Evolutionary conservation across 2,888 invertebrate genomes (phyloP), one percentile per base, ranked within the genome.

Genomic region (Eilema depressum): DNA sequence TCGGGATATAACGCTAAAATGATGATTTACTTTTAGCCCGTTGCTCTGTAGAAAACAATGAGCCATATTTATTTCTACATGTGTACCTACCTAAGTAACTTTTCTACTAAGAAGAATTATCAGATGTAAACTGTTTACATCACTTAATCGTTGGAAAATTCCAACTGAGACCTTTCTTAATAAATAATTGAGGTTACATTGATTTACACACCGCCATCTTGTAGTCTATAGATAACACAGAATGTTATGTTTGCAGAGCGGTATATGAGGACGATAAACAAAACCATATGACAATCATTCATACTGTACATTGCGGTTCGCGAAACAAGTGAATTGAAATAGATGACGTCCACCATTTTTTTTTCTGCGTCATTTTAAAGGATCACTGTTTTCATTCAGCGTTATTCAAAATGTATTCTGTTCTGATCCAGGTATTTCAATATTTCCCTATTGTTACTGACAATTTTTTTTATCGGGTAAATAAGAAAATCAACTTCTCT

Each of bases 171-270:
- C 89, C 91, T 92, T 93, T 93, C 92, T 92, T 92, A 91, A 87
- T 91, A 90, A 89, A 86, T 89, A 91, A 93, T 93, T 93, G 92
- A 93, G 94, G 94, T 93, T 94, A 93, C 91, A 91, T 92, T 93
- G 93, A 93, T 94, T 93, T 92, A 91, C 90, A 86, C 86, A 66
- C 83, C 90, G 93, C 91, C 92, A 91, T 92, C 90, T 92, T 93
- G 88, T 77, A 73, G 81, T 56, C 8, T 23, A 84, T 69, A 83
- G 91, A 93, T 93, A 93, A 93, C 88, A 78, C 79, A 84, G 84
- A 88, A 88, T 87, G 83, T 85, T 85, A n/a, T n/a, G 92, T 93
- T 93, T 94, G 89, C 88, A 87, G 86, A 89, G 89, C 86, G 82
- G 86, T 83, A 82, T 84, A 85, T 80, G 83, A 83, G 76, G 25